Evolutionary conservation across 2,888 invertebrate genomes (phyloP).

Genomic region (Eueremaeus valkanovi): DNA sequence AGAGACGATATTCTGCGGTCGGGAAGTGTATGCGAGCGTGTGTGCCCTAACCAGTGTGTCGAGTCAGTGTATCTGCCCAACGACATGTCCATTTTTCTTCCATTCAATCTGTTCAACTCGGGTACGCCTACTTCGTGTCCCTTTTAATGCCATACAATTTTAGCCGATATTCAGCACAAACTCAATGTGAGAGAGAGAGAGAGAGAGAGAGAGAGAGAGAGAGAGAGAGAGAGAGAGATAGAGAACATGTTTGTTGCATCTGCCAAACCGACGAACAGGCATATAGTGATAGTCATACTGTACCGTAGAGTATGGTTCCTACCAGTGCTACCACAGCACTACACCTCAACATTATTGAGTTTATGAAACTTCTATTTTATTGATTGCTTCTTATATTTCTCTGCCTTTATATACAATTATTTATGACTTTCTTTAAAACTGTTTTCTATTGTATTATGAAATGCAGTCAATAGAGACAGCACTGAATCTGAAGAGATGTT

Average conservation of each 20-base stretch:
- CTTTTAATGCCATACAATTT: slow-evolving; percentile 34
- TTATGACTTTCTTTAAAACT: slow-evolving; percentile 15
- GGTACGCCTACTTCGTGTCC: slow-evolving; percentile 36
- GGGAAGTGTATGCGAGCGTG: background rate
- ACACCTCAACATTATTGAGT: slow-evolving; percentile 12
- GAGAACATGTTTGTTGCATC: slow-evolving; percentile 15
- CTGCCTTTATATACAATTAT: slow-evolving; percentile 24
- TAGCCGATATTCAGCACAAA: slow-evolving; percentile 2
- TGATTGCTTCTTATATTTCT: slow-evolving; percentile 27
- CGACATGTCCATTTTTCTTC: slow-evolving; percentile 38
- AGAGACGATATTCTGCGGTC: slow-evolving; percentile 30
- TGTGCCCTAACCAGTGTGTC: slow-evolving; percentile 34
- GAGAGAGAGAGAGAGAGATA: too few species aligned
- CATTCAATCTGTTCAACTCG: slow-evolving; percentile 27
- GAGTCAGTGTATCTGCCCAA: slow-evolving; percentile 28
- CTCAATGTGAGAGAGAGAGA: too few species aligned
- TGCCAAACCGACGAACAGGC: slow-evolving; percentile 23
- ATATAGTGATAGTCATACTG: too few species aligned
- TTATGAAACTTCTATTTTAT: slow-evolving; percentile 20
- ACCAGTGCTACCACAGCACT: background rate
- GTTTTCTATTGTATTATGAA: slow-evolving; percentile 22
- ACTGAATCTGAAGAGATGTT: slow-evolving; percentile 5
- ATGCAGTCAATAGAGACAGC: background rate
- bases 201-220: too few species aligned
- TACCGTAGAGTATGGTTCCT: too few species aligned